Percentiles rank a stretch among this genome's conserved stretches.
Evolutionary conservation across 2,113 vertebrate genomes (phyloP).

Genomic region (Tringa solitaria): DNA sequence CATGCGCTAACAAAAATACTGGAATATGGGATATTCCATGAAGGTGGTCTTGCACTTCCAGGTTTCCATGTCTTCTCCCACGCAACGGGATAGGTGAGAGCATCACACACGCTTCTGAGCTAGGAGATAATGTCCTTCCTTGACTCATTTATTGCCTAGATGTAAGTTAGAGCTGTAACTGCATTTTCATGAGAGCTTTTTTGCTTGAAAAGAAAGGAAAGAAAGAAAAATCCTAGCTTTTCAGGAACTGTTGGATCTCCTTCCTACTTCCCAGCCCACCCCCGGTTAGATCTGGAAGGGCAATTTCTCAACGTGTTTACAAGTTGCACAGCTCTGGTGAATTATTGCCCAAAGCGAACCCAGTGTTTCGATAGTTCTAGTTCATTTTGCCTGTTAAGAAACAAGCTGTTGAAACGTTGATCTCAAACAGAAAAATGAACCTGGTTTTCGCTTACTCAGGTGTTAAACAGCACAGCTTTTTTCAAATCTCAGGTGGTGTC

Average conservation of each 20-base stretch:
- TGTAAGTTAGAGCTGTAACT: not conserved
- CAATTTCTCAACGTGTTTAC: not conserved
- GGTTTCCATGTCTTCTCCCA: not conserved
- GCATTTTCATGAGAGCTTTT: not conserved
- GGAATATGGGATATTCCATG: not conserved
- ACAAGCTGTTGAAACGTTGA: conserved; percentile 16
- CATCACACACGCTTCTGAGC: not conserved
- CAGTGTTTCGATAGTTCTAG: not conserved
- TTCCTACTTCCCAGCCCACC: not conserved
- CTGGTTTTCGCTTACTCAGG: conserved; percentile 58
- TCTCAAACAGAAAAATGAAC: conserved; percentile 51
- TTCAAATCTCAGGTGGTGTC: conserved; percentile 29
- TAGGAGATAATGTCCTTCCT: not conserved
- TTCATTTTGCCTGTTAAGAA: conserved; percentile 28
- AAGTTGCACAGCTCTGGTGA: not conserved
- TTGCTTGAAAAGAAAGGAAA: not conserved
- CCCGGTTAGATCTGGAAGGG: not conserved
- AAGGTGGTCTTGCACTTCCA: conserved; percentile 17
- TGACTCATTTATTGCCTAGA: not conserved
- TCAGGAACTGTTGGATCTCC: not conserved
- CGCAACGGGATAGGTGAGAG: not conserved
- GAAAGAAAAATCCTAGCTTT: not conserved
- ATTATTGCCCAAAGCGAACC: not conserved
- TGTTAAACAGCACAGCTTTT: conserved; percentile 63
- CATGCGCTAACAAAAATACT: not conserved